Percentiles rank a stretch among this genome's conserved stretches.
Conservation (phyloP, 2,113 vertebrate genomes). For the Solenodon paradoxus region DNA sequence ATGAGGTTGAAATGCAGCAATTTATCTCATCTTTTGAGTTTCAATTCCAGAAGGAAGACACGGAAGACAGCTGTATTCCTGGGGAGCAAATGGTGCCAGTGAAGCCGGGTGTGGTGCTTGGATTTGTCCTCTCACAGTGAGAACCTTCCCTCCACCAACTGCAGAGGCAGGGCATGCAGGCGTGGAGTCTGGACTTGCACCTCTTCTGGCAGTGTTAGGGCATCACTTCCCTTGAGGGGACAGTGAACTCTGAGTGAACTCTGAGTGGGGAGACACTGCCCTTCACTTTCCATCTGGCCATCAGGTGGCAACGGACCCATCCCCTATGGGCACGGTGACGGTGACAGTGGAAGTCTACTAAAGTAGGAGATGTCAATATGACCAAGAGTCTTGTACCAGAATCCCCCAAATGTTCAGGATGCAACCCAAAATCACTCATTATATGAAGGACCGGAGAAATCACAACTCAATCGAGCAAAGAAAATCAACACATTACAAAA, state of each 20-base stretch:
- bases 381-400: background rate
- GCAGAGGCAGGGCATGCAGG: too few relatives aligned
- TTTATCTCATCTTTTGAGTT: too few relatives aligned
- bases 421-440: background rate
- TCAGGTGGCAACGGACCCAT: background rate
- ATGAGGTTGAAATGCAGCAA: too few relatives aligned
- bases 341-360: background rate
- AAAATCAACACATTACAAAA: constrained; percentile 1
- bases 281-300: background rate
- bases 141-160: too few relatives aligned
- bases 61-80: background rate
- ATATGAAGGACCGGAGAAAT: background rate
- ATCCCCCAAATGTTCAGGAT: background rate
- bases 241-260: background rate
- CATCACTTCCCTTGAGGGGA: background rate
- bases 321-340: background rate
- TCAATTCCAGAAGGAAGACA: background rate
- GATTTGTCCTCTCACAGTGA: too few relatives aligned
- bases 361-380: background rate
- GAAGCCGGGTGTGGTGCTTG: too few relatives aligned
- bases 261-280: background rate
- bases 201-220: background rate
- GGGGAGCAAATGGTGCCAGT: too few relatives aligned
- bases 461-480: constrained; percentile 6
- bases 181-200: background rate